Base-by-base conservation (phyloP, 2,888 invertebrate species). In the Aphodius sticticus region DNA sequence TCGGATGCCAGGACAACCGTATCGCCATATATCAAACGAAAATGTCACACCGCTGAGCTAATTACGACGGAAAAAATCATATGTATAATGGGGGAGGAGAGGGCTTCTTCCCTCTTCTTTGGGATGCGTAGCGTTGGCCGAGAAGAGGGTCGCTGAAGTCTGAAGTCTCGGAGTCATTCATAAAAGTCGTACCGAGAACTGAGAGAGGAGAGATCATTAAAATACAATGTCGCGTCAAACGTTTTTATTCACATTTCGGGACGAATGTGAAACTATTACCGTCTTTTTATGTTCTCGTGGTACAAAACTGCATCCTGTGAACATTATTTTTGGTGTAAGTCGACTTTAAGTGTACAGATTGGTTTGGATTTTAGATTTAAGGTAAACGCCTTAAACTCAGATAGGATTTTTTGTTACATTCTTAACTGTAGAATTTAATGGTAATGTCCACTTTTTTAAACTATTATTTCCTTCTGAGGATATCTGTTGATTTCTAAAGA, bases 1-100 rank as follows among this genome's bases (percentile, higher is more conserved):
- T 76, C 80, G 80, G 78, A 80, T 80, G 76, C 80, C 78, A 77
- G 74, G 80, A 80, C 80, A 80, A 80, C 80, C 80, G 80, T 80
- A 80, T 80, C 77, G 80, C 72, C 80, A 80, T 80, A 80, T 80
- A 77, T 80, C 80, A 80, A 78, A 78, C 72, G 80, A 77, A 78
- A 80, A 80, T 78, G 80, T 80, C 80, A 80, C 71, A 72, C 79
- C 79, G 79, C 76, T 78, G 69, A 72, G 76, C 78, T 80, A 80
- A 80, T 80, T 78, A 77, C 77, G 77, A 71, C 78, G 77, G 77
- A 80, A 80, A 80, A 80, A 80, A 80, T 77, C 70, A 53, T 53
- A 53, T 53, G 74, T 70, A 78, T 80, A 80, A 80, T 80, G 76
- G 77, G 78, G 70, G 37, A 26, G 69, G 16, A 69, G 35, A 69